Evolutionary conservation across 2,888 invertebrate species (phyloP).

Genomic region (Stenodera caucasica): DNA sequence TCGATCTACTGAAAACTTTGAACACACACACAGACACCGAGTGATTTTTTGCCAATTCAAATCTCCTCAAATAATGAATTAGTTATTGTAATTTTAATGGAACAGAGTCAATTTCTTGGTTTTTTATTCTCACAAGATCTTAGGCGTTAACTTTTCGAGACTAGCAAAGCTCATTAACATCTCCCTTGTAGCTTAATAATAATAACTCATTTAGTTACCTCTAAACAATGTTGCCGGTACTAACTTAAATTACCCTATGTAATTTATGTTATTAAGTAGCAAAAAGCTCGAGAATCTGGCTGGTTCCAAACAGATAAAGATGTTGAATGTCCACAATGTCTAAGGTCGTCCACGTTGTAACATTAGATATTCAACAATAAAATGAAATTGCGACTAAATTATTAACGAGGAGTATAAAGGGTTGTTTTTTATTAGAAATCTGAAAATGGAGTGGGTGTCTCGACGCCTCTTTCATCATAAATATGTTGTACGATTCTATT

Average conservation of each 20-base stretch:
- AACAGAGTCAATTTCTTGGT: no score
- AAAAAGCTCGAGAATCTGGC: conserved; percentile 43
- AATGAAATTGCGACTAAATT: no score
- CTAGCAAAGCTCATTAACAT: conserved; percentile 9
- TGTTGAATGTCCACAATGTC: conserved; percentile 43
- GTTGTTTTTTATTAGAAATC: no score
- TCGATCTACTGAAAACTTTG: neutral
- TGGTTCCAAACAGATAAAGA: conserved; percentile 41
- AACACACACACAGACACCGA: neutral
- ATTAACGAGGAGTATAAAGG: no score
- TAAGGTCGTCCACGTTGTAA: conserved; percentile 33
- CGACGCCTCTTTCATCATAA: no score
- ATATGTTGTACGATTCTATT: no score
- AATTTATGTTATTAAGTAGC: conserved; percentile 46
- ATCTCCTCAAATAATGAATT: no score
- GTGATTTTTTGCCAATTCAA: no score
- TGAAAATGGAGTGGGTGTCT: no score
- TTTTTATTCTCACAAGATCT: no score
- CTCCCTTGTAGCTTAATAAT: conserved; percentile 5
- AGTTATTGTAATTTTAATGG: no score
- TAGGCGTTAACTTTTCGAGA: neutral
- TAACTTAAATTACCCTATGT: conserved; percentile 41
- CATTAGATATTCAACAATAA: no score
- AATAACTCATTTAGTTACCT: conserved; percentile 36
- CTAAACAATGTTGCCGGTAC: conserved; percentile 31